Percentiles rank a stretch among this genome's conserved stretches.
Evolutionary conservation across 2,888 invertebrate genomes (phyloP).

Genomic region (Poecilus cupreus): DNA sequence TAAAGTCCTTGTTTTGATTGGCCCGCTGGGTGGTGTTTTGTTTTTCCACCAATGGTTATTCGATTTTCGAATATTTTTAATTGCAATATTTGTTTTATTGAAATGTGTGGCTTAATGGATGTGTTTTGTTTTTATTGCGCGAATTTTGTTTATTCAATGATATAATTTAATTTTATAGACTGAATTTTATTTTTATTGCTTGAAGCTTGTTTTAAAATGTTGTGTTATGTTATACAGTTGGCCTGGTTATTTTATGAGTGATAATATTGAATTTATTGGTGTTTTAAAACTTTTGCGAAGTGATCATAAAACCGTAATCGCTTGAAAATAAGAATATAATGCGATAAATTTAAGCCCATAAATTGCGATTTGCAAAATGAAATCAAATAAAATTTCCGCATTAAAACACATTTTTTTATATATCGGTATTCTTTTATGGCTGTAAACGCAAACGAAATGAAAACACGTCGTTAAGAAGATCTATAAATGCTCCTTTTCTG

Average conservation of each 20-base stretch:
- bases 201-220: neutral
- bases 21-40: neutral
- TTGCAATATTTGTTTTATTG: conserved; percentile 27
- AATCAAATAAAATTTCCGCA: no score
- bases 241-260: neutral
- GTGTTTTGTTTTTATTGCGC: conserved; percentile 30
- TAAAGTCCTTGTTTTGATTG: neutral
- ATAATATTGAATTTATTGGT: no score
- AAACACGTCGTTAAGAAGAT: no score
- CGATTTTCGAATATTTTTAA: conserved; percentile 38
- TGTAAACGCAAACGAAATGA: no score
- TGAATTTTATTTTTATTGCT: conserved; percentile 9
- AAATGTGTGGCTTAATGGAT: conserved; percentile 28
- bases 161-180: conserved; percentile 25
- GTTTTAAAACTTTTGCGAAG: neutral
- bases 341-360: no score
- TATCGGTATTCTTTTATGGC: no score
- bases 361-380: no score
- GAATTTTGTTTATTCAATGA: conserved; percentile 10
- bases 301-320: neutral
- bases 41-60: conserved; percentile 15
- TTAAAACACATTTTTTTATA: no score
- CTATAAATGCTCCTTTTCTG: no score
- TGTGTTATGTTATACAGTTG: neutral
- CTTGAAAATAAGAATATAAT: neutral